Percentiles rank a stretch among this genome's conserved stretches.
Conservation (phyloP, 2,888 invertebrate species). For the Cheilosia pagana region DNA sequence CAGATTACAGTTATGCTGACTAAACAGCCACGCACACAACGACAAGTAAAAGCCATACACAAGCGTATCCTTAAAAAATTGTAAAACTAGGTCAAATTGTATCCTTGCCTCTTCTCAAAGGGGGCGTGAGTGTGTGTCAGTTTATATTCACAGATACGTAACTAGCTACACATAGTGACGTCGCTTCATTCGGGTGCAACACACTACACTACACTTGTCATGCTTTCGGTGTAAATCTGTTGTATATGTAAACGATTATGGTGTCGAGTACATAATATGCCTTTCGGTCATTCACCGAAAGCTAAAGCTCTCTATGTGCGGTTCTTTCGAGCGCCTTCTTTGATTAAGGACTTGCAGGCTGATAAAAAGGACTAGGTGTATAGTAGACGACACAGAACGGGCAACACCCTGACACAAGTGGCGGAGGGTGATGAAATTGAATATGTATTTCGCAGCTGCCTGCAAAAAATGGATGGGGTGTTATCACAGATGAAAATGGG, state of each 20-base stretch:
- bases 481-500: neutral
- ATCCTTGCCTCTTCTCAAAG: constrained; percentile 34
- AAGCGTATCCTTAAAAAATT: constrained; percentile 44
- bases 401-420: constrained; percentile 45
- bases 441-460: neutral
- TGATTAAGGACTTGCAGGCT: constrained; percentile 32
- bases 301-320: constrained; percentile 35
- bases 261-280: constrained; percentile 58
- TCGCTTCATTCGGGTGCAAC: constrained; percentile 57
- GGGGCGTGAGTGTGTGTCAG: constrained; percentile 19
- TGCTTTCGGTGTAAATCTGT: constrained; percentile 44
- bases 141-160: constrained; percentile 51
- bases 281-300: constrained; percentile 70
- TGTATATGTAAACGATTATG: constrained; percentile 56
- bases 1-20: constrained; percentile 67
- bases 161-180: constrained; percentile 66
- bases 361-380: constrained; percentile 28
- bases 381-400: constrained; percentile 8
- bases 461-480: too few relatives aligned
- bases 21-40: constrained; percentile 60
- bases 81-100: constrained; percentile 70
- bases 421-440: neutral
- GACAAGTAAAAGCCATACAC: constrained; percentile 22
- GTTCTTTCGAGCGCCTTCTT: constrained; percentile 12
- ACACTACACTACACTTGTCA: constrained; percentile 43